Evolutionary conservation across 2,797 vertebrate species (phyloP).

Genomic region (Schizopygopsis pylzovi): DNA sequence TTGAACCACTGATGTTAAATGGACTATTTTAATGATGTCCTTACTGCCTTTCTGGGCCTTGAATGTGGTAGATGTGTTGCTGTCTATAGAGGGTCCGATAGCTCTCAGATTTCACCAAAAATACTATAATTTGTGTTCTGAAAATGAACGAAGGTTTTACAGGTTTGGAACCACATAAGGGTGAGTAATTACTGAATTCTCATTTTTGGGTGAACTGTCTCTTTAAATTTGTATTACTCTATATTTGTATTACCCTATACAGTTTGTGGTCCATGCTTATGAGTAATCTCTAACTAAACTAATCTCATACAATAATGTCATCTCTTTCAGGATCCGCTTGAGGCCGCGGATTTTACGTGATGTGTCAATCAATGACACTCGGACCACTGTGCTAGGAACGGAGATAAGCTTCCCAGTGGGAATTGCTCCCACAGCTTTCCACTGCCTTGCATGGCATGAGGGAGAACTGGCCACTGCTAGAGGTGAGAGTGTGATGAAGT

Average conservation of each 20-base stretch:
- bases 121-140: background rate
- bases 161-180: background rate
- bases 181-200: background rate
- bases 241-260: background rate
- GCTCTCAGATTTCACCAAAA: background rate
- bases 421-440: conserved; percentile 90
- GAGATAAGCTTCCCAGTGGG: conserved; percentile 91
- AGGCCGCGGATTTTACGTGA: conserved; percentile 87
- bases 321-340: conserved; percentile 82
- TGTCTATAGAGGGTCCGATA: background rate
- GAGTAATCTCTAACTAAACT: background rate
- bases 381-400: conserved; percentile 84
- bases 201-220: background rate
- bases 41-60: background rate
- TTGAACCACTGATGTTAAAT: background rate
- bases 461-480: conserved; percentile 92
- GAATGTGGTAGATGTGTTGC: background rate
- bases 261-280: background rate
- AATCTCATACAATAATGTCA: background rate
- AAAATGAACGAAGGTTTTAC: background rate
- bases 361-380: conserved; percentile 83
- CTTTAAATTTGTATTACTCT: background rate
- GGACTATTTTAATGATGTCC: background rate
- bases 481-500: conserved; percentile 74
- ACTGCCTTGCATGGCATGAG: conserved; percentile 90